Percentiles rank a stretch among this genome's conserved stretches.
These are phyloP conservation scores for Euura saliciscinereae DNA, from an alignment of 1,140 invertebrate species.

Conservation along the genomic window DNA sequence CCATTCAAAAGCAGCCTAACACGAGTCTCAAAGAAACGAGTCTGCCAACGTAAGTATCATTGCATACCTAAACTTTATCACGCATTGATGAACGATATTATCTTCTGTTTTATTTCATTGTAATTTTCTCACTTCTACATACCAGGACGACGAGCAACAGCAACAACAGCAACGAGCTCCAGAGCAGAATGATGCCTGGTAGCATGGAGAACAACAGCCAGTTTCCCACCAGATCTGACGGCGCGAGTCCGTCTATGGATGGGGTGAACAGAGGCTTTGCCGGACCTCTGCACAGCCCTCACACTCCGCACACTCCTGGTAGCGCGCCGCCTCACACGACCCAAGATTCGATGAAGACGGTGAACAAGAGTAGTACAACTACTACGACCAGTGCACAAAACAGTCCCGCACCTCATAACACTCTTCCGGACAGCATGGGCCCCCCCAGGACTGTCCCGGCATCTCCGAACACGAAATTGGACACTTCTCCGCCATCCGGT, in stretches of 20 bases:
- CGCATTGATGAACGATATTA: conserved; percentile 7
- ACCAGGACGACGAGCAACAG: conserved; percentile 42
- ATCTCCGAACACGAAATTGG: conserved; percentile 54
- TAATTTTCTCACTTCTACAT: not conserved
- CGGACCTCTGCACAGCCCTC: conserved; percentile 54
- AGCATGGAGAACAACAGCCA: conserved; percentile 49
- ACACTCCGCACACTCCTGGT: conserved; percentile 54
- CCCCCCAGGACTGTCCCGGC: conserved; percentile 54
- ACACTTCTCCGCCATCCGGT: conserved; percentile 51
- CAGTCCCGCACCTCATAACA: conserved; percentile 52
- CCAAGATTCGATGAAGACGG: conserved; percentile 40
- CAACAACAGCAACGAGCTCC: conserved; percentile 44
- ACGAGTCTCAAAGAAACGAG: conserved; percentile 81
- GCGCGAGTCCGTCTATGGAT: conserved; percentile 56
- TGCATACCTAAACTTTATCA: conserved; percentile 19
- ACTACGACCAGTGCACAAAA: conserved; percentile 52
- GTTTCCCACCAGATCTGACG: conserved; percentile 48
- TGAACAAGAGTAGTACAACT: conserved; percentile 34
- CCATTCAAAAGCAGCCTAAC: conserved; percentile 96
- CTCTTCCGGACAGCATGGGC: conserved; percentile 53
- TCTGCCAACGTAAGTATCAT: conserved; percentile 63
- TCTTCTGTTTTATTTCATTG: not conserved
- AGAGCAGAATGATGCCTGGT: conserved; percentile 47
- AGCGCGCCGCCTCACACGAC: conserved; percentile 54
- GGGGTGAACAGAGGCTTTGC: conserved; percentile 51